Conservation (phyloP, 2,797 vertebrate genomes). For the Allochrocebus solatus region DNA sequence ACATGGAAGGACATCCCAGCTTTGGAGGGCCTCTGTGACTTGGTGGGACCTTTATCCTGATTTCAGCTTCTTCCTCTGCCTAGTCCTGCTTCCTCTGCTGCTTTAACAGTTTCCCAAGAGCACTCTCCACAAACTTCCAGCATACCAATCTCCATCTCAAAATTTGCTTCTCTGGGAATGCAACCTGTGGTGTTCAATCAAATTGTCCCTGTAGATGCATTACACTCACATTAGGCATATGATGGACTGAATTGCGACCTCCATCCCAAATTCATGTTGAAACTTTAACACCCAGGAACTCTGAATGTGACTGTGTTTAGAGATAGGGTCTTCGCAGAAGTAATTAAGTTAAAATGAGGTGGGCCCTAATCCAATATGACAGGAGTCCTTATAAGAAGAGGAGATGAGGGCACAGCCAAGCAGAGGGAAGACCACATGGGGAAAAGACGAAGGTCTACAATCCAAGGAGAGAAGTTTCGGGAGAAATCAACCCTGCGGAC, state of each 20-base stretch:
- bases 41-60: background rate
- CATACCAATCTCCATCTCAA: background rate
- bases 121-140: background rate
- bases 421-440: background rate
- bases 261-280: background rate
- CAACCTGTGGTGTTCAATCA: background rate
- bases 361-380: background rate
- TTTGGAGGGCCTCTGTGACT: accelerated
- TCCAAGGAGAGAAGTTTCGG: background rate
- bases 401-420: too few relatives aligned
- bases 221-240: background rate
- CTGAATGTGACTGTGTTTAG: background rate
- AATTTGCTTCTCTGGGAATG: background rate
- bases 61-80: background rate
- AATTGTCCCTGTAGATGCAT: background rate
- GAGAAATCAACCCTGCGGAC: background rate
- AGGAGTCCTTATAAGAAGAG: background rate
- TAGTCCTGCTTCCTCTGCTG: background rate
- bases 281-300: background rate
- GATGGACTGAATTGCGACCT: background rate
- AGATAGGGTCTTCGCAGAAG: background rate
- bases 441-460: background rate
- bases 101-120: accelerated
- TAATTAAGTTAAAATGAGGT: background rate
- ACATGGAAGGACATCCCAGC: background rate